A percentile compares a stretch with the other conserved stretches of the same genome.
phyloP scores from a whole-genome alignment of 1,140 invertebrate species.

The Stegodyphus mimosarum region DNA sequence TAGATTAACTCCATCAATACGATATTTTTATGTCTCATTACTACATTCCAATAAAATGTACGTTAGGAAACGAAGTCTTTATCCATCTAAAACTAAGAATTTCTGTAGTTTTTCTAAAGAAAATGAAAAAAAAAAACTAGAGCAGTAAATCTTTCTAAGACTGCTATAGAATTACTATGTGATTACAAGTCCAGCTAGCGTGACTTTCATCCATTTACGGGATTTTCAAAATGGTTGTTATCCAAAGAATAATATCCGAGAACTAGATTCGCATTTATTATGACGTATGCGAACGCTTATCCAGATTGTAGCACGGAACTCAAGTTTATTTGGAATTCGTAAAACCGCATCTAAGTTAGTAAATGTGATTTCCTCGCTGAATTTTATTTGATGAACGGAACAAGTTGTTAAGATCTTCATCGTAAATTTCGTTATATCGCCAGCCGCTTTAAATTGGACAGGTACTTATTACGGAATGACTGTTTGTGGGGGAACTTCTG shows the following conservation, averaged over 20 bases:
- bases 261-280: constrained; percentile 25
- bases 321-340: constrained; percentile 29
- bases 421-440: no score
- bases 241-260: constrained; percentile 20
- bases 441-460: not conserved
- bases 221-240: constrained; percentile 30
- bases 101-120: not conserved
- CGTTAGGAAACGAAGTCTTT: no score
- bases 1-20: no score
- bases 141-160: constrained; percentile 27
- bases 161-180: constrained; percentile 33
- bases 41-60: no score
- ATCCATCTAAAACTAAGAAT: no score
- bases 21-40: no score
- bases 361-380: constrained; percentile 25
- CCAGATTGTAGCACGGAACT: not conserved
- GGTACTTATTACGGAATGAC: constrained; percentile 21
- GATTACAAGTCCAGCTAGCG: constrained; percentile 32
- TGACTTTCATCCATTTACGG: constrained; percentile 30
- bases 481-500: not conserved
- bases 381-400: constrained; percentile 30
- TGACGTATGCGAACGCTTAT: constrained; percentile 27
- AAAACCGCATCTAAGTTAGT: constrained; percentile 5
- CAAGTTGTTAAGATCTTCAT: constrained; percentile 18
- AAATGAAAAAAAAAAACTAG: constrained; percentile 2